Evolutionary conservation across 2,797 vertebrate genomes (phyloP), one percentile per base, ranked within the genome.

Genomic region (Gambusia yucatana): DNA sequence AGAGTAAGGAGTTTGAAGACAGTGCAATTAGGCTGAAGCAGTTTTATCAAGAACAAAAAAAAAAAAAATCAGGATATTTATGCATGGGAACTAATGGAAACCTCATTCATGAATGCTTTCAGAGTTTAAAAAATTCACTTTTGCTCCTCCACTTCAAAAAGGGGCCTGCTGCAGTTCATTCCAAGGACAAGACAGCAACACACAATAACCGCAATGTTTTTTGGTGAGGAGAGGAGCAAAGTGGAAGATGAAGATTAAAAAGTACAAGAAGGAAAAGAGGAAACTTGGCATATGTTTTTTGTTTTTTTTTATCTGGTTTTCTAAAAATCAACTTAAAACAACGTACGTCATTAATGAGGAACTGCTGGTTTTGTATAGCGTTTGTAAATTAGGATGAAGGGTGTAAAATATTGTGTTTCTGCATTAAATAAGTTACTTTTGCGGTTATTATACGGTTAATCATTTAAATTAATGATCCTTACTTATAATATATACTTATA

Each of bases 241-340:
- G 20, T 36, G 63, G 57, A 44, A 67, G 52, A 48, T 39, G 33
- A 52, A 82, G 82, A 83, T 77, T 74, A 83, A 75, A 82, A 76
- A 41, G n/a, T 36, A 72, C 6, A 72, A 65, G 46, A 39, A 76
- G 47, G 13, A 52, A 43, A 71, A 48, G 75, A 7, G 36, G 9
- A 67, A 22, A 43, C 17, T 47, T 7, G n/a, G 2, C 46, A 33
- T 6, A 39, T 33, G 0, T 14, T 48, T 11, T 46, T 9, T 39
- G 0, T 1, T 17, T 50, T 50, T 20, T 14, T 25, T 11, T 1
- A 36, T n/a, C 59, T 65, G 44, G n/a, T 76, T 16, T 76, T 65
- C 44, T 14, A 33, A 14, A 16, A 25, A 33, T 22, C 8, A 3
- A 13, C 41, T 22, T 63, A 30, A 48, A 52, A 8, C 22, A 52